Evolutionary conservation across 53 echinoderm and acorn worm species (phyloP), one percentile per base, ranked within the genome.

Genomic region (Stichopus horrens): DNA sequence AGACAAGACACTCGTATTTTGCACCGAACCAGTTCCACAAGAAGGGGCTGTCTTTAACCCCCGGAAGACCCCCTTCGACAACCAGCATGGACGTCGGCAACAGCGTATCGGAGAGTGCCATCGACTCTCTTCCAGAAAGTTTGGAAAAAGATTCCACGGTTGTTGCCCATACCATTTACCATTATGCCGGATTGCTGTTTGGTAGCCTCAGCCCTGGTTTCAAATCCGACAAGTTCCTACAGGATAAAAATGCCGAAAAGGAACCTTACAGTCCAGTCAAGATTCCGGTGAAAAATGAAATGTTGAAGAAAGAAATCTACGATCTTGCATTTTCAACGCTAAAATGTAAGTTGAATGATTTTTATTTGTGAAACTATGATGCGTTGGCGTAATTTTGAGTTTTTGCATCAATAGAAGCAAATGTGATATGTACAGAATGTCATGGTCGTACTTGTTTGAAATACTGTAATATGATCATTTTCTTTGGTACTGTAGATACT

Each of bases 271-370:
- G 90, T 23, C 97, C 95, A 10, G 90, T 90, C 20, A 88, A 87
- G 77, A 89, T 94, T 52, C 89, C 92, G 58, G 90, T 95, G 87
- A 91, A 91, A 81, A 93, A 94, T 86, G 94, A 94, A 73, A 86
- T 86, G 60, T 86, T 90, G 23, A 95, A 93, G 88, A 92, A 95
- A 83, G 89, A 94, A 89, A 92, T 97, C 52, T 97, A 97, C 65
- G 97, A 97, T 85, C 86, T 97, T 83, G 97, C 97, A 21, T 97
- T 97, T 87, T 91, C 93, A 76, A 95, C 97, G 22, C 88, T 97
- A 21, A 97, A 97, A 95, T 97, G 97, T 97, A 89, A 97, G 97
- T 96, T 52, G 14, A 86, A 86, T 58, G 6, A 37, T 52, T 53
- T 19, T 0, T 73, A 60, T 11, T 9, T 74, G 20, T 75, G 52